A percentile compares a stretch with the other conserved stretches of the same genome.
phyloP scores from a whole-genome alignment of 2,113 vertebrate species.

The Dasyurus viverrinus region DNA sequence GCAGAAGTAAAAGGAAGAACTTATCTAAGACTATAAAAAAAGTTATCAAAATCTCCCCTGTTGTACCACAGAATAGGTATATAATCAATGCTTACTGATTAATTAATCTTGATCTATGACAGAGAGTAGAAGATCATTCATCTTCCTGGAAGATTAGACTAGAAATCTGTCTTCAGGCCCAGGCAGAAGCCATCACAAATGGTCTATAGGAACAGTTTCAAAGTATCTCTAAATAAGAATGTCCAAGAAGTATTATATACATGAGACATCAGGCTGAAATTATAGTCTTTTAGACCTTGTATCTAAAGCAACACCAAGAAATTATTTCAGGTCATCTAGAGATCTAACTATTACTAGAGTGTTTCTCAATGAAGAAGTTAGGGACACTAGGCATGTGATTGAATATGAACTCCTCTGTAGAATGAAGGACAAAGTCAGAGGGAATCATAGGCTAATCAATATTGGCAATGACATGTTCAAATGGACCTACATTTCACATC shows the following conservation, averaged over 20 bases:
- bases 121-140: neutral
- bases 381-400: neutral
- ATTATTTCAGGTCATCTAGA: constrained; percentile 6
- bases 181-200: neutral
- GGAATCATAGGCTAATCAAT: neutral
- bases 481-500: neutral
- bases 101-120: neutral
- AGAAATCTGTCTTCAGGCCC: neutral
- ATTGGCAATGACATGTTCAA: neutral
- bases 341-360: neutral
- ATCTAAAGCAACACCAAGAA: neutral
- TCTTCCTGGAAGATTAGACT: neutral
- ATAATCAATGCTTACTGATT: neutral
- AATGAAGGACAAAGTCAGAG: neutral
- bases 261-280: constrained; percentile 22
- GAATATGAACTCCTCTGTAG: neutral
- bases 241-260: neutral
- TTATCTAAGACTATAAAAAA: neutral
- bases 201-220: neutral
- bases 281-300: no score
- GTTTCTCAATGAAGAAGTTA: neutral
- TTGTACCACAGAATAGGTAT: neutral
- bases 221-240: neutral
- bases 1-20: neutral
- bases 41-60: neutral